These are phyloP conservation scores for Ernsta delagoae DNA, from an alignment of 2,888 invertebrate species.

Conservation along the genomic window DNA sequence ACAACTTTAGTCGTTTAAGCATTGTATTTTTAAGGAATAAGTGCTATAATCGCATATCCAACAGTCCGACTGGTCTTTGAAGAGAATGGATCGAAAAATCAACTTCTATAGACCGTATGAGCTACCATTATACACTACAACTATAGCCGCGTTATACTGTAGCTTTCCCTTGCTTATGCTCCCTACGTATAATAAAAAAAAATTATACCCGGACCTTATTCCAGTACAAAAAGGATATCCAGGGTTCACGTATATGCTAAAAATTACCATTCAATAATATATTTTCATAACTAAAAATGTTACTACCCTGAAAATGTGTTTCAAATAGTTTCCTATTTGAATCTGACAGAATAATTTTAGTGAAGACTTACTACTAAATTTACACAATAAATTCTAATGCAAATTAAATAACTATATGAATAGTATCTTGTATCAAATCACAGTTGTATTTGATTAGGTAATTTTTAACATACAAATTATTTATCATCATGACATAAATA, in stretches of 20 bases:
- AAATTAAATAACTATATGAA: too few relatives aligned
- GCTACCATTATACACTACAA: conserved; percentile 54
- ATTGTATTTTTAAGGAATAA: not conserved
- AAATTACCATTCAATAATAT: not conserved
- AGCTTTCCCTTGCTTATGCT: conserved; percentile 52
- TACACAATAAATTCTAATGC: too few relatives aligned
- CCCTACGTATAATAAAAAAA: conserved; percentile 6
- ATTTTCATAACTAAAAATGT: not conserved
- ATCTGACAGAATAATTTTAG: too few relatives aligned
- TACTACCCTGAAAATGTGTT: too few relatives aligned
- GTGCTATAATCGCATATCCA: conserved; percentile 42
- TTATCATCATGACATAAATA: not conserved
- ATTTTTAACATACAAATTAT: not conserved
- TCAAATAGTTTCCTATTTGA: too few relatives aligned
- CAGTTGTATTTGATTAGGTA: not conserved
- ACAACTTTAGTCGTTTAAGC: conserved; percentile 21
- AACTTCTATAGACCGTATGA: conserved; percentile 51
- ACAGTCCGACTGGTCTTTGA: conserved; percentile 47
- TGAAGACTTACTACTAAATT: too few relatives aligned
- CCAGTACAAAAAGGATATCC: conserved; percentile 17
- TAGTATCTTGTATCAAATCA: not conserved
- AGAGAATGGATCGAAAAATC: conserved; percentile 64
- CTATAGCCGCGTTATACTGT: conserved; percentile 55
- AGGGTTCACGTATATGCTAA: not conserved
- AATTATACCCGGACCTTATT: not conserved